Evolutionary conservation across 2,113 vertebrate genomes (phyloP), one percentile per base, ranked within the genome.

Genomic region (Tricholaema leucomelas): DNA sequence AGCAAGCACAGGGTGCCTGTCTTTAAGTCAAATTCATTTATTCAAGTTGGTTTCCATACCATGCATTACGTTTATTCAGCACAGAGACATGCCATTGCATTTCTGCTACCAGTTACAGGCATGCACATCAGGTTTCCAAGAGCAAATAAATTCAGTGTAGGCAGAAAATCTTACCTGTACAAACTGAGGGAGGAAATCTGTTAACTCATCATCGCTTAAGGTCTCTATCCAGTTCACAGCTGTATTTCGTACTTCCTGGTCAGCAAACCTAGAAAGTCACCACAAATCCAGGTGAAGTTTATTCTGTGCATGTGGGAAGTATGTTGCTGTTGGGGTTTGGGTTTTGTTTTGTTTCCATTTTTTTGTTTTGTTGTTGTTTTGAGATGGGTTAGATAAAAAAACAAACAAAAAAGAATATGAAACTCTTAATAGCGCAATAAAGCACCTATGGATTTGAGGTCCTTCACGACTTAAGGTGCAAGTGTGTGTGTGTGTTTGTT

Each of bases 171-270:
- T 95, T 90, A 99, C 99, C 98, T 99, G 99, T 16, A 99, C 99
- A 87, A 99, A 98, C 36, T 99, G 99, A 65, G 99, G 99, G 55
- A 99, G 98, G 91, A 99, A 99, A 93, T 99, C 99, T 42, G 98
- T 97, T 87, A 99, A 96, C 80, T 99, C 99, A 92, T 99, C 99
- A 72, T 99, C 99, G 69, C 97, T 99, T 96, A 99, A 98, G 46
- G 97, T 94, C 83, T 98, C 98, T 24, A 99, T 98, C 99, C 99
- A 99, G 7, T 95, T 97, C 50, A 99, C 98, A 73, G 99, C 99
- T 80, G 98, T 97, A 10, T 85, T 96, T 84, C 99, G 97, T 73
- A 99, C 98, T 90, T 99, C 98, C 86, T 98, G 98, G 96, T 99
- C 99, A 91, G 99, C 98, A 98, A 99, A 99, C 92, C 99, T 99